These are phyloP conservation scores for Tetragonula clypearis DNA, from an alignment of 1,140 invertebrate genomes.

Conservation along the genomic window DNA sequence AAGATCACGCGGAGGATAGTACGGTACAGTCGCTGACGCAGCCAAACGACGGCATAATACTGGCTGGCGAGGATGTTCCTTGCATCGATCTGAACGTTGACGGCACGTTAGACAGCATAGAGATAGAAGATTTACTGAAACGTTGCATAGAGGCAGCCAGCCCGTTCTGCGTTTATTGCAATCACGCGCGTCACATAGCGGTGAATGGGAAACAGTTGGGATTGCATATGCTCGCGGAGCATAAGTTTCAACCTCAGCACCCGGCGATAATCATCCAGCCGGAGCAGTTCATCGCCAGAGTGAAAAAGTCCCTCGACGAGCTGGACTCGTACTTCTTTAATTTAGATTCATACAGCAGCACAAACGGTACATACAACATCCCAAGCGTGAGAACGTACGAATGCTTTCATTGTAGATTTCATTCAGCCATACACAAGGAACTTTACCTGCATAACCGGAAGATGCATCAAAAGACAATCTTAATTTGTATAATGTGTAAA, in stretches of 20 bases:
- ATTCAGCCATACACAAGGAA: conserved; percentile 89
- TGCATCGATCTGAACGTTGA: conserved; percentile 88
- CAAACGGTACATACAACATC: conserved; percentile 81
- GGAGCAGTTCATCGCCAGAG: conserved; percentile 86
- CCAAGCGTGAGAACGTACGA: conserved; percentile 85
- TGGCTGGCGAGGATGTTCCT: conserved; percentile 85
- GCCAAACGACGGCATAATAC: conserved; percentile 70
- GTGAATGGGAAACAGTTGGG: conserved; percentile 91
- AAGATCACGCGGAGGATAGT: not conserved
- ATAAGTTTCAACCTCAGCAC: conserved; percentile 87
- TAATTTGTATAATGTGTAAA: conserved; percentile 92
- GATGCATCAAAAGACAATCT: conserved; percentile 90
- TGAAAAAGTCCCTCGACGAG: conserved; percentile 85
- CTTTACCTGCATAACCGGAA: conserved; percentile 92
- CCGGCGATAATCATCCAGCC: conserved; percentile 77
- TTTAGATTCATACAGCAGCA: conserved; percentile 86
- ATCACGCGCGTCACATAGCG: conserved; percentile 90
- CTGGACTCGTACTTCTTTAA: conserved; percentile 87
- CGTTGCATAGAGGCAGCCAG: conserved; percentile 87
- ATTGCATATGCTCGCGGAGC: conserved; percentile 89
- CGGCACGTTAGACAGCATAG: conserved; percentile 87
- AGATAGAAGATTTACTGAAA: conserved; percentile 87
- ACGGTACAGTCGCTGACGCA: conserved; percentile 31
- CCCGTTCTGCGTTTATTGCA: conserved; percentile 89
- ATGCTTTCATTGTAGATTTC: conserved; percentile 91